These are phyloP conservation scores for Acrobasis suavella DNA, from an alignment of 2,888 invertebrate genomes.

Conservation along the genomic window DNA sequence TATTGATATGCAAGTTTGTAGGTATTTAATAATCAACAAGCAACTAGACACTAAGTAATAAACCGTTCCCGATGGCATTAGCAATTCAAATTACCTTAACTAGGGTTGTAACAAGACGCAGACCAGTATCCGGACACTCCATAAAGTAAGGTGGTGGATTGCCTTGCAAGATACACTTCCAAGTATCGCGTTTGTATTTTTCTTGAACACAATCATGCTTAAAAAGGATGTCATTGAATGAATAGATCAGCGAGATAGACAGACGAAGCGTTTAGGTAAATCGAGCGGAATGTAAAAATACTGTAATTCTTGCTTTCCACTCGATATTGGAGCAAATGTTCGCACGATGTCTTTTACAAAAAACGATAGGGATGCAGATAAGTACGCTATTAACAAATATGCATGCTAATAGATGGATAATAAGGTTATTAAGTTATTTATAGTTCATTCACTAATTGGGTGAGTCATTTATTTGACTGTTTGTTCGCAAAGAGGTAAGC, in stretches of 20 bases:
- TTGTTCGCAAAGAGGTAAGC: no score
- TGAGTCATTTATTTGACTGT: no score
- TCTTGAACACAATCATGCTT: slow-evolving; percentile 8
- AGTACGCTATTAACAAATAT: no score
- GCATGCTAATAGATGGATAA: no score
- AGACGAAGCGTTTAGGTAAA: neutral
- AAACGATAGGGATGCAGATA: neutral
- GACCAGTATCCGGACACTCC: neutral
- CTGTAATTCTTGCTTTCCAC: neutral
- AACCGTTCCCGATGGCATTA: slow-evolving; percentile 22
- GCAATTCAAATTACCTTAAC: slow-evolving; percentile 7
- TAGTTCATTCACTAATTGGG: no score
- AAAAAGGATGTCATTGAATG: slow-evolving; percentile 18
- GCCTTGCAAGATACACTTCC: slow-evolving; percentile 1
- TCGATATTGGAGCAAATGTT: neutral
- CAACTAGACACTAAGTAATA: neutral
- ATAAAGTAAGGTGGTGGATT: slow-evolving; percentile 1
- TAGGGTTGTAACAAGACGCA: slow-evolving; percentile 1
- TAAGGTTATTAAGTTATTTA: no score
- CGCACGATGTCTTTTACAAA: neutral
- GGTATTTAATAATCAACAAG: neutral
- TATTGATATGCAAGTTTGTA: no score
- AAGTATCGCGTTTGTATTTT: slow-evolving; percentile 12
- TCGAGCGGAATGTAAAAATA: no score
- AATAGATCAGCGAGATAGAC: neutral